These are phyloP conservation scores for Phyto melanocephala DNA, from an alignment of 2,888 invertebrate species.

Conservation along the genomic window DNA sequence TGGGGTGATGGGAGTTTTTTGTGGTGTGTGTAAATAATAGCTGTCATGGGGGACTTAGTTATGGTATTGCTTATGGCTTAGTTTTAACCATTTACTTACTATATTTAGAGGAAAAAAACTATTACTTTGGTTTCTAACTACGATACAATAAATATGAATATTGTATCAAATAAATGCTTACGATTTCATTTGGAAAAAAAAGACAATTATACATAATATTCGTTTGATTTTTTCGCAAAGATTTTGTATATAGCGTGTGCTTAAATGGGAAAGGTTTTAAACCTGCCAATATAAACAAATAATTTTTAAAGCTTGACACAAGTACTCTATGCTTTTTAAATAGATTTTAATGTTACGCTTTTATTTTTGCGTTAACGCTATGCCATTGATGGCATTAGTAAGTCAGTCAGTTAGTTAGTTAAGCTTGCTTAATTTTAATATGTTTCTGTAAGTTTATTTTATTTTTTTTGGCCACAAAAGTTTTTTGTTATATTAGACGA, in stretches of 20 bases:
- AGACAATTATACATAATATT: slow-evolving; percentile 38
- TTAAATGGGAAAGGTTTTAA: no score
- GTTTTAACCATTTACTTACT: slow-evolving; percentile 38
- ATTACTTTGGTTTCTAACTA: slow-evolving; percentile 34
- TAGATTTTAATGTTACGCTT: no score
- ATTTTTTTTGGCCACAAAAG: slow-evolving; percentile 11
- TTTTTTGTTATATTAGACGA: slow-evolving; percentile 10
- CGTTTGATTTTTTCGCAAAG: slow-evolving; percentile 1
- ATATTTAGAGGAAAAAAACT: not conserved
- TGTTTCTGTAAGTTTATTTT: not conserved
- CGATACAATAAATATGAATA: slow-evolving; percentile 42
- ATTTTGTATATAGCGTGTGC: not conserved
- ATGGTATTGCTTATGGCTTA: not conserved
- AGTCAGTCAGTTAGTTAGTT: slow-evolving; percentile 5
- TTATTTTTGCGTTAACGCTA: no score
- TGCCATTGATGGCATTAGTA: not conserved
- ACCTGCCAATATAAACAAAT: no score
- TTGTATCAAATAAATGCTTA: slow-evolving; percentile 53
- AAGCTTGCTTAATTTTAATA: not conserved
- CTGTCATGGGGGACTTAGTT: not conserved
- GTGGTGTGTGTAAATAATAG: not conserved
- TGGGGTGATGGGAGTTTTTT: not conserved
- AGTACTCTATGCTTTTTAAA: no score
- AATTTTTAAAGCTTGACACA: no score
- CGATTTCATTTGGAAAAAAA: slow-evolving; percentile 53